These are phyloP conservation scores for Drosophila emarginata DNA, from an alignment of 2,888 invertebrate genomes.

Conservation along the genomic window DNA sequence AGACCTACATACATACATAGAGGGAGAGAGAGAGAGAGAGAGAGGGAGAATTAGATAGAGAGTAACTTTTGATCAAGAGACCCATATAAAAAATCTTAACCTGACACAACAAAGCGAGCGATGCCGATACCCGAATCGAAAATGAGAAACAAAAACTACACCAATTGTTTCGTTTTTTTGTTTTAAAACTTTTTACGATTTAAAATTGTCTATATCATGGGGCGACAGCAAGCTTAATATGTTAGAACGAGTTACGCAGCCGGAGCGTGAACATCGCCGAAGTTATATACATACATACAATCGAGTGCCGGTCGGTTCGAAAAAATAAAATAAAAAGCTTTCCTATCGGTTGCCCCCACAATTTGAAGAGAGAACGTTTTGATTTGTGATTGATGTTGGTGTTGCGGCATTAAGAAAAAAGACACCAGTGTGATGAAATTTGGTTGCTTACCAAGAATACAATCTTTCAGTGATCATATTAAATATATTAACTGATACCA, in stretches of 20 bases:
- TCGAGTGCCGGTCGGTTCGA: conserved; percentile 4
- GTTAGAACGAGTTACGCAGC: conserved; percentile 47
- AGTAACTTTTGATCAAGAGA: not conserved
- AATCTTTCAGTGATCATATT: not conserved
- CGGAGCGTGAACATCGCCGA: conserved; percentile 29
- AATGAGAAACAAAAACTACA: conserved; percentile 9
- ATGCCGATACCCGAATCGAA: not conserved
- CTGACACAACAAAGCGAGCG: conserved; percentile 23
- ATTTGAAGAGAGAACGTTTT: not conserved
- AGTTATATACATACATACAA: not conserved
- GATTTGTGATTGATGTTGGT: not conserved
- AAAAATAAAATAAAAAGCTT: not conserved
- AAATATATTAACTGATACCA: not conserved
- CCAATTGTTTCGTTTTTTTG: not conserved
- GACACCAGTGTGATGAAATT: not conserved
- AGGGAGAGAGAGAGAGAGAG: not conserved
- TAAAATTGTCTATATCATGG: conserved; percentile 42
- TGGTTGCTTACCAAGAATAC: not conserved
- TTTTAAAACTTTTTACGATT: conserved; percentile 16
- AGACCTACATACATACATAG: too few relatives aligned
- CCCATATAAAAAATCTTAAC: too few relatives aligned
- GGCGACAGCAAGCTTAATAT: not conserved
- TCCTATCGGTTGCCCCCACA: not conserved
- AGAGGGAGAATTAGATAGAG: not conserved
- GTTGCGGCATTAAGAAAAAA: not conserved